Evolutionary conservation across 2,797 vertebrate species (phyloP), one percentile per base, ranked within the genome.

Genomic region (Florisuga fusca): DNA sequence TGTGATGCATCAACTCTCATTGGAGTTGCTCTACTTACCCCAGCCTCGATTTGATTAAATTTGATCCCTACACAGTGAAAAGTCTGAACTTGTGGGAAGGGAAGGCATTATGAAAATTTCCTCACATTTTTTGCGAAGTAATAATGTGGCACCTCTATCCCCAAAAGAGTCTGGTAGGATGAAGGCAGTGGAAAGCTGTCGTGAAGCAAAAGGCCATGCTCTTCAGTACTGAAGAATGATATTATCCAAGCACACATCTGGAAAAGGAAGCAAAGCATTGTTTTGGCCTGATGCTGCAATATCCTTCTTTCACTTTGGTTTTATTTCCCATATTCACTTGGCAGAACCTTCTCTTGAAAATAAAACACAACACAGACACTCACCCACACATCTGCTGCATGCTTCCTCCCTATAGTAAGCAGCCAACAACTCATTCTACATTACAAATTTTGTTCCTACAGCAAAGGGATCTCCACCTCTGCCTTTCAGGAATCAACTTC

Each of bases 51-150:
- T 71, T 67, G 21, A n/a, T 62, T 88, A 57, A 79, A 83, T n/a
- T 51, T 76, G 61, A 36, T 23, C 18, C 31, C 58, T 26, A 21
- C 12, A 14, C 34, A 89, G 36, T 41, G 46, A 46, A 71, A 79
- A 61, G 15, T 48, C 10, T 62, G 21, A 80, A 80, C 16, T 51
- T 67, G 26, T 2, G 7, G 27, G 41, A 79, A 62, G 9, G 33
- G 50, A 78, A 64, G 15, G 66, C 46, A 66, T 11, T 34, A 18
- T 54, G 57, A 64, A 72, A 21, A 84, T 53, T 38, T 55, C 31
- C 96, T 53, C 95, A 99, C 99, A 99, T 99, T 99, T 97, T 98
- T 99, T 50, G 98, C 98, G 95, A 99, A 99, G 97, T 99, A 99
- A 92, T 99, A 99, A 94, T 99, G 98, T 9, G 99, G 99, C 38